Percentiles rank a stretch among this genome's conserved stretches.
These are phyloP conservation scores for Berghia stephanieae DNA, from an alignment of 1,140 invertebrate species.

Conservation along the genomic window DNA sequence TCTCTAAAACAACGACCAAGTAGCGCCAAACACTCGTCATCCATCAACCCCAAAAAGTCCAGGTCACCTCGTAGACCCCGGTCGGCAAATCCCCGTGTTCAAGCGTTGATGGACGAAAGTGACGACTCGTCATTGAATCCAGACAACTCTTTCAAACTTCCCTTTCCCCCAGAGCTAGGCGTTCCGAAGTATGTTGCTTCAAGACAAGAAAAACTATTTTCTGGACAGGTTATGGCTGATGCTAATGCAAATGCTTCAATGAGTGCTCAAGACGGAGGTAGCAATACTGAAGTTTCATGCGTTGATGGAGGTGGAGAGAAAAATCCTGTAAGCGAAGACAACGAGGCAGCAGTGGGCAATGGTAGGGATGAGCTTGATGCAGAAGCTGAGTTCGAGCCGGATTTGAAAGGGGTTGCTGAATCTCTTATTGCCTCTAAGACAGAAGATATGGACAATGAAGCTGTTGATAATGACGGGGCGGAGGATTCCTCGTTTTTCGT, in stretches of 20 bases:
- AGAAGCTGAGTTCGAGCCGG: not conserved
- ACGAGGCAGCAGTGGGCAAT: not conserved
- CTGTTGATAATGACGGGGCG: not conserved
- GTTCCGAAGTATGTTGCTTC: constrained; percentile 45
- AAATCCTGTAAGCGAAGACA: not conserved
- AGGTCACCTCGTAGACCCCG: constrained; percentile 35
- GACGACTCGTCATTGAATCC: constrained; percentile 37
- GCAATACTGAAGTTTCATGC: not conserved
- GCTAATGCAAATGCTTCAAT: not conserved
- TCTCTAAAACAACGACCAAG: constrained; percentile 20
- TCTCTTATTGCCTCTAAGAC: not conserved
- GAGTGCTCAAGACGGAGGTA: not conserved
- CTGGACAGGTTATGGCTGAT: not conserved
- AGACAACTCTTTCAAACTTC: constrained; percentile 46
- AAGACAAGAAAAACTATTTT: constrained; percentile 46
- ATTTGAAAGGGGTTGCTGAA: not conserved
- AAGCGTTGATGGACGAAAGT: constrained; percentile 38
- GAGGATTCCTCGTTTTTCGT: not conserved
- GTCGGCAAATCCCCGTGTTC: constrained; percentile 44
- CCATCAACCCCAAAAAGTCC: constrained; percentile 37
- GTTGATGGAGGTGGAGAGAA: not conserved
- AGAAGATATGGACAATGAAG: not conserved
- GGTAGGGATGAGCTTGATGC: not conserved
- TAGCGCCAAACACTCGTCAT: constrained; percentile 41
- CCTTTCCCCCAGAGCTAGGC: constrained; percentile 47